Percentiles rank a stretch among this genome's conserved stretches.
Conservation (phyloP, 2,888 invertebrate genomes). For the Chrysolina haemoptera region DNA sequence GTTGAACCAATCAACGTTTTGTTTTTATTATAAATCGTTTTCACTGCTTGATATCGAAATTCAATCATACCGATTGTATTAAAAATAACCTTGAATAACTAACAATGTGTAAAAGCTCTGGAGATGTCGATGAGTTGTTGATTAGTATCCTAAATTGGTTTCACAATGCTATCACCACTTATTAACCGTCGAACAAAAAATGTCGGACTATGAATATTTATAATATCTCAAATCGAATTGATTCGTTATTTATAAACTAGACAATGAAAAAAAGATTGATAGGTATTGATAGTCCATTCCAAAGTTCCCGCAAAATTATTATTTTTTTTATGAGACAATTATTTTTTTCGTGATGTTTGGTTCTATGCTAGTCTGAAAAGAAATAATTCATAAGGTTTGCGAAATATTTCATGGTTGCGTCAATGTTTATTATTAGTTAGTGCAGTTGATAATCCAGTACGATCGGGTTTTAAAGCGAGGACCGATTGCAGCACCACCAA, state of each 20-base stretch:
- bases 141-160: constrained; percentile 26
- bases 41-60: constrained; percentile 26
- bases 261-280: neutral
- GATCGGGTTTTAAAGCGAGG: too few relatives aligned
- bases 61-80: neutral
- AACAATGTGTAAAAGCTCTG: constrained; percentile 5
- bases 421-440: too few relatives aligned
- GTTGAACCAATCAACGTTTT: neutral
- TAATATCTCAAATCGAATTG: neutral
- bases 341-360: too few relatives aligned
- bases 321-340: too few relatives aligned
- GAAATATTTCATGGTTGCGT: too few relatives aligned
- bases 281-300: too few relatives aligned
- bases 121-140: constrained; percentile 27
- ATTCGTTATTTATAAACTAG: neutral
- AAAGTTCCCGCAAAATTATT: too few relatives aligned
- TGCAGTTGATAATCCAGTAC: too few relatives aligned
- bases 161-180: constrained; percentile 26
- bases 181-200: neutral
- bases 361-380: too few relatives aligned
- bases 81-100: neutral
- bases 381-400: too few relatives aligned
- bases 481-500: too few relatives aligned
- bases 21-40: neutral
- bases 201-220: neutral